A percentile compares a stretch with the other conserved stretches of the same genome.
Conservation (phyloP, 2,113 vertebrate genomes). For the Lamprologus callipterus region DNA sequence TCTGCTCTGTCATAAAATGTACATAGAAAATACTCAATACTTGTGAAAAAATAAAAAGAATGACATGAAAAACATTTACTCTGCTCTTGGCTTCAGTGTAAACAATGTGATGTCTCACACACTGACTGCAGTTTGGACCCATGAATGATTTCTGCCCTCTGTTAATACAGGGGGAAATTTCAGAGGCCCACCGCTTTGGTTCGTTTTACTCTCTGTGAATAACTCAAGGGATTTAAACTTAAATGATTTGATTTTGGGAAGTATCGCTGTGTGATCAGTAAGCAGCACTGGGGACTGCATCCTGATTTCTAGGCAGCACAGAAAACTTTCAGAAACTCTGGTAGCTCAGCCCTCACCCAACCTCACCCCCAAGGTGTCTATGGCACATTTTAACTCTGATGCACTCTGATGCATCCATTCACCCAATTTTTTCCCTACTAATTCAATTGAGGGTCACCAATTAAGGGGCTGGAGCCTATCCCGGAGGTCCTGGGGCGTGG, state of each 20-base stretch:
- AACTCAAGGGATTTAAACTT: not conserved
- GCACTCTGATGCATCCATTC: not conserved
- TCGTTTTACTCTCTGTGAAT: not conserved
- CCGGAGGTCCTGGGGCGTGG: not conserved
- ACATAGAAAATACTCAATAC: not conserved
- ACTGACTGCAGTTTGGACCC: not conserved
- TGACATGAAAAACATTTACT: not conserved
- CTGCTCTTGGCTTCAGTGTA: not conserved
- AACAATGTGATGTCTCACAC: not conserved
- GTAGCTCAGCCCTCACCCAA: not conserved
- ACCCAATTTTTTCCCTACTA: not conserved
- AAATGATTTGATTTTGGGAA: not conserved
- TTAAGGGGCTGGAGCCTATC: not conserved
- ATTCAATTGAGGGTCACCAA: not conserved
- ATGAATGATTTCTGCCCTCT: not conserved
- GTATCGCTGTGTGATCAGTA: not conserved
- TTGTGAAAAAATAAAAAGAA: not conserved
- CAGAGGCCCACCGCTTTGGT: not conserved
- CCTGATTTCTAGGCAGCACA: not conserved
- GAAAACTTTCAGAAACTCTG: not conserved
- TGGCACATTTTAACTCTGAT: not conserved
- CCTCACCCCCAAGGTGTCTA: not conserved
- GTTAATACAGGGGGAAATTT: not conserved
- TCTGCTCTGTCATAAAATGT: not conserved
- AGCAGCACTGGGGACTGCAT: not conserved